These are phyloP conservation scores for Calyptomena viridis DNA, from an alignment of 2,113 vertebrate species.

Conservation along the genomic window DNA sequence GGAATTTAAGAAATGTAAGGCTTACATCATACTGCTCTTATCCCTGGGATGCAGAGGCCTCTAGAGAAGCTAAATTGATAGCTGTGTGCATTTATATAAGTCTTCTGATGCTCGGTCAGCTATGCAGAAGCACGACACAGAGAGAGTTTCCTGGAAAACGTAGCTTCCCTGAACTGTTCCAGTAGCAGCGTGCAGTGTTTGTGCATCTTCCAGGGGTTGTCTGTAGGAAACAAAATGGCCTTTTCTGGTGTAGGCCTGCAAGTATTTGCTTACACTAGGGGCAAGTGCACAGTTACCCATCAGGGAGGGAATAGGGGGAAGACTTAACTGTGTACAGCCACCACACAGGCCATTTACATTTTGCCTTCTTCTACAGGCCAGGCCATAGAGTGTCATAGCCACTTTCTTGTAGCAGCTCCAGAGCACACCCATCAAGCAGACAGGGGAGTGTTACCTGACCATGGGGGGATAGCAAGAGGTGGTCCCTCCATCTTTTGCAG, in stretches of 20 bases:
- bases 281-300: not conserved
- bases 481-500: not conserved
- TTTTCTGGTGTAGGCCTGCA: not conserved
- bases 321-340: not conserved
- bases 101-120: not conserved
- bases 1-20: not conserved
- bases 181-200: not conserved
- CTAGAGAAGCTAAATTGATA: not conserved
- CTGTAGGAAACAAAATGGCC: not conserved
- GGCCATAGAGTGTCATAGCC: not conserved
- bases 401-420: not conserved
- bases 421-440: not conserved
- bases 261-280: not conserved
- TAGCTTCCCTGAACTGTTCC: not conserved
- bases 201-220: not conserved
- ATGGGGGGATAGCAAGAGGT: fast-evolving
- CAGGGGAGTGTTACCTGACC: not conserved
- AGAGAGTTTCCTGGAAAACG: not conserved
- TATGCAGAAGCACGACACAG: not conserved
- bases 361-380: not conserved
- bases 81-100: not conserved
- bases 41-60: not conserved
- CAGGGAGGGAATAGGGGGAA: not conserved
- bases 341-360: not conserved
- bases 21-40: not conserved